Conservation (phyloP, 2,797 vertebrate genomes). For the Crax fasciolata region DNA sequence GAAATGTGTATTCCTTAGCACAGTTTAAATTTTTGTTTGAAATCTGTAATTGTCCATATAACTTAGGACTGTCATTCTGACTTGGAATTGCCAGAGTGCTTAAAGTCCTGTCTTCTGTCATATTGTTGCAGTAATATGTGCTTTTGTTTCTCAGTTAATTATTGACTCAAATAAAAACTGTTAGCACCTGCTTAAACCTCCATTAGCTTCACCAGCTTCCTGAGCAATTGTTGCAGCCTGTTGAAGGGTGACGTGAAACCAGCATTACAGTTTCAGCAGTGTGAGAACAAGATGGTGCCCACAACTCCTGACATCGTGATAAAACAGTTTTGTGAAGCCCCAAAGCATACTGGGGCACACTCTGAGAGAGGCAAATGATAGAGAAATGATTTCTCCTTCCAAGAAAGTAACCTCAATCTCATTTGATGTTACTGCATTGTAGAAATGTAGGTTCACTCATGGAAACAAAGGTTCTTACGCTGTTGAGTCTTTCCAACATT, state of each 20-base stretch:
- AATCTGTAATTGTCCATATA: background rate
- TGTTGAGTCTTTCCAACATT: background rate
- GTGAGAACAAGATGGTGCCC: background rate
- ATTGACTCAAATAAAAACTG: background rate
- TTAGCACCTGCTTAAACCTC: background rate
- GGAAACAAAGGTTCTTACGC: background rate
- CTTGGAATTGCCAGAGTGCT: background rate
- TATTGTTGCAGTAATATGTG: background rate
- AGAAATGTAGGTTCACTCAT: background rate
- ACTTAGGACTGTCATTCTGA: background rate
- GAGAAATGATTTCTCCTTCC: background rate
- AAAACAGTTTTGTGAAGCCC: background rate
- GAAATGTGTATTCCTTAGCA: background rate
- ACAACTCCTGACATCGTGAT: background rate
- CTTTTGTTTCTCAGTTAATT: background rate
- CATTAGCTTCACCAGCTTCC: background rate
- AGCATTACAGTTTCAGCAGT: background rate
- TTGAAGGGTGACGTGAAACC: background rate
- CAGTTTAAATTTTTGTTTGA: background rate
- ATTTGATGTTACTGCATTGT: background rate
- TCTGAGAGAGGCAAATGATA: background rate
- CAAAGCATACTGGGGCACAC: too few relatives aligned
- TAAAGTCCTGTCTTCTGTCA: background rate
- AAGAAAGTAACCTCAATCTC: background rate
- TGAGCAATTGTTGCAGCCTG: background rate